Conservation (phyloP, 2,113 vertebrate species). For the Scomber colias region DNA sequence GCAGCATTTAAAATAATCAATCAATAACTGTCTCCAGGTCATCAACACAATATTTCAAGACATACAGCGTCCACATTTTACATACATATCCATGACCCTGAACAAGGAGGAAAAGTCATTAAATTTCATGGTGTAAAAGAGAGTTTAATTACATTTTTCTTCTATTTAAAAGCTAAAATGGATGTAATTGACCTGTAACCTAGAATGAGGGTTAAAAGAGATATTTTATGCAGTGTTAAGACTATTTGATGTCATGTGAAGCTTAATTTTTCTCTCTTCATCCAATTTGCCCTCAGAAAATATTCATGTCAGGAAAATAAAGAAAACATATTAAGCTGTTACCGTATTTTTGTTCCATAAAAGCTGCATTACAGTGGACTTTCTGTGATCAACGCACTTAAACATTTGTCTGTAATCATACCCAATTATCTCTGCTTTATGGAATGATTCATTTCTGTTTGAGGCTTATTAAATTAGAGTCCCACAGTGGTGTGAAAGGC, state of each 20-base stretch:
- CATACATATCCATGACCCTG: conserved; percentile 16
- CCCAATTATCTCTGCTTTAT: conserved; percentile 61
- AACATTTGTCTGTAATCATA: conserved; percentile 58
- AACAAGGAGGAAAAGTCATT: conserved; percentile 15
- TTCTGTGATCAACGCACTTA: conserved; percentile 38
- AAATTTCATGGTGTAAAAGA: conserved; percentile 24
- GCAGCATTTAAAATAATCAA: conserved; percentile 52
- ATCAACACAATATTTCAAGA: conserved; percentile 44
- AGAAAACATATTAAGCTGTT: conserved; percentile 27
- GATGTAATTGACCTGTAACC: conserved; percentile 52
- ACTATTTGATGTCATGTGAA: conserved; percentile 48
- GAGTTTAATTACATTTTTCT: conserved; percentile 51
- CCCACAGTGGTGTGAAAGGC: conserved; percentile 42
- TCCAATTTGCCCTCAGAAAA: conserved; percentile 34
- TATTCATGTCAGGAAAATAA: conserved; percentile 50
- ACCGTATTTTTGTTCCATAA: conserved; percentile 27
- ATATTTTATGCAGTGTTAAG: conserved; percentile 24
- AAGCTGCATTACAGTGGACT: conserved; percentile 1
- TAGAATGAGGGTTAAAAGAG: conserved; percentile 40
- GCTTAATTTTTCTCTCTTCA: conserved; percentile 27
- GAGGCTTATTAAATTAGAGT: conserved; percentile 60
- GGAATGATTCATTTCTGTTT: conserved; percentile 58
- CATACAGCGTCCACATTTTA: conserved; percentile 6
- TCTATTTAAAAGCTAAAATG: conserved; percentile 36
- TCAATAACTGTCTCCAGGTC: conserved; percentile 58